Base-by-base conservation (phyloP, 2,888 invertebrate genomes). In the Pimpla rufipes region DNA sequence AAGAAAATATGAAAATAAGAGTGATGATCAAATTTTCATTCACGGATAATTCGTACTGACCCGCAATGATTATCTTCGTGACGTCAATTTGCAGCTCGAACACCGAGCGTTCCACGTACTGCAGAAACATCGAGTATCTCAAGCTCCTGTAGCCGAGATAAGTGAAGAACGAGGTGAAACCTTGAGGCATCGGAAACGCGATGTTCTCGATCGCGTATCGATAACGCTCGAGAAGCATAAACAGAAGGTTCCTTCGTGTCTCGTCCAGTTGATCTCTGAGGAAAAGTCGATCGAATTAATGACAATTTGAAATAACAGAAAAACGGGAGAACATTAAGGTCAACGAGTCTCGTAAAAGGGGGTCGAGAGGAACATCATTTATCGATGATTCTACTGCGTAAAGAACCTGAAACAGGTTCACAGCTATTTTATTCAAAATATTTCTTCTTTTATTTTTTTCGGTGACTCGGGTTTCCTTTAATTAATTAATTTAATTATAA, bases 41-140 rank as follows among this genome's bases (percentile, higher is more conserved):
- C 50, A 11, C 7, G 29, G 62, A 23, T 37, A 45, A 64, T 11
- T 11, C 93, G 91, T 90, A 97, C 52, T 1, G 68, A 83, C 97
- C 96, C 88, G 96, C 95, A 92, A 98, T 95, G 84, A 98, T 97
- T 55, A 96, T 95, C 94, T 97, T 97, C 94, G 97, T 96, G 1
- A 97, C 97, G 90, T 98, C 98, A 35, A 97, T 96, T 94, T 98
- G 98, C 86, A 98, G 93, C 90, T 97, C 97, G 88, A 98, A 96
- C 57, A 98, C 97, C 91, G 97, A 96, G 88, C 96, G 95, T 88
- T 96, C 96, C 78, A 97, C 96, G 93, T 98, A 97, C 93, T 98
- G 98, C 88, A 97, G 93, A 93, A 98, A 98, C 91, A 96, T 95
- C 85, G 96, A 95, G 93, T 96, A 97, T 37, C 96, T 95, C 85